phyloP scores from a whole-genome alignment of 2,113 vertebrate species.

The Blennius ocellaris region DNA sequence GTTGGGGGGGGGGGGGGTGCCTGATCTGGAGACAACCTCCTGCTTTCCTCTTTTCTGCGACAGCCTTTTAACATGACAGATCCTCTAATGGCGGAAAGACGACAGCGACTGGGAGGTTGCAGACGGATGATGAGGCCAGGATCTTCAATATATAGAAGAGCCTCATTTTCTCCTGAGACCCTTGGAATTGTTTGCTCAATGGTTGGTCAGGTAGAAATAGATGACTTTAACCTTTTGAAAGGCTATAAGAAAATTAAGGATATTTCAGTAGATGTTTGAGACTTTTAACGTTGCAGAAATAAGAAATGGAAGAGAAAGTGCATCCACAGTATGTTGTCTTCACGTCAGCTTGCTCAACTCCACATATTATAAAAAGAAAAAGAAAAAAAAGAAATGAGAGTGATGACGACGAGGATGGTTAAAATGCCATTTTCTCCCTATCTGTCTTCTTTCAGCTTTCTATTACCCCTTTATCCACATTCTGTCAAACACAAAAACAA shows the following conservation, averaged over 20 bases:
- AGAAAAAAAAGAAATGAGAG: neutral
- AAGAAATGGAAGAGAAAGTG: too few species aligned
- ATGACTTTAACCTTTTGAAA: too few species aligned
- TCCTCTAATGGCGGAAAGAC: constrained; percentile 64
- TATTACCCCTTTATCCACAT: constrained; percentile 4
- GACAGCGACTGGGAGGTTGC: constrained; percentile 24
- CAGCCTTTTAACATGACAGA: constrained; percentile 47
- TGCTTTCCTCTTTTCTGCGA: constrained; percentile 31
- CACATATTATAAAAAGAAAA: too few species aligned
- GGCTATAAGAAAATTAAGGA: too few species aligned
- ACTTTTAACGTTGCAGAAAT: too few species aligned
- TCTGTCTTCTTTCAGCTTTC: neutral
- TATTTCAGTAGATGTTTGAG: too few species aligned
- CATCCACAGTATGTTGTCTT: too few species aligned
- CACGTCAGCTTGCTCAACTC: too few species aligned
- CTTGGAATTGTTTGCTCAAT: neutral
- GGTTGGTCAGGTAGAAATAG: too few species aligned
- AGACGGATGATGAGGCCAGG: constrained; percentile 15
- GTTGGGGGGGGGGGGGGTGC: constrained; percentile 48
- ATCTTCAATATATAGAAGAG: constrained; percentile 23
- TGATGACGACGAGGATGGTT: neutral
- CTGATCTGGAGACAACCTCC: constrained; percentile 72
- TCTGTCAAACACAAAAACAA: constrained; percentile 38
- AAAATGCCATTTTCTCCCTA: neutral
- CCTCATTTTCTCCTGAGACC: neutral